Evolutionary conservation across 1,140 invertebrate genomes (phyloP).

Genomic region (Tenebrio molitor): DNA sequence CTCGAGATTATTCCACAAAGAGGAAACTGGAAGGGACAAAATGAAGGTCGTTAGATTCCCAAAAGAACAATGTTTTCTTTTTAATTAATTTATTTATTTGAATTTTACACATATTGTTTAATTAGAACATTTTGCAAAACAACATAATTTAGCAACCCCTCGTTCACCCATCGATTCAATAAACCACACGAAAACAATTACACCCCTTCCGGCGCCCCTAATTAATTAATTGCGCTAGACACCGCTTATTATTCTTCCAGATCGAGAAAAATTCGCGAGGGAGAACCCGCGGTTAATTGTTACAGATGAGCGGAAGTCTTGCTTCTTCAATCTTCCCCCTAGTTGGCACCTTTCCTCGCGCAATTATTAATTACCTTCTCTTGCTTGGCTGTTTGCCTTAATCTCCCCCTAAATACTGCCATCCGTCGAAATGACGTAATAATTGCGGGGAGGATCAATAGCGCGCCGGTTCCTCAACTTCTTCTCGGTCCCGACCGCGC

Average conservation of each 20-base stretch:
- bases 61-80: no score
- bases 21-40: no score
- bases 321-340: background rate
- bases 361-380: constrained; percentile 31
- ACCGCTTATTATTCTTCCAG: background rate
- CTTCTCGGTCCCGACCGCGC: no score
- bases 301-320: background rate
- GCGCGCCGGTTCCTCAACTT: background rate
- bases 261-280: background rate
- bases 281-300: background rate
- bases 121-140: no score
- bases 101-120: no score
- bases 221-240: constrained; percentile 14
- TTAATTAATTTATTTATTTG: no score
- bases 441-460: background rate
- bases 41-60: no score
- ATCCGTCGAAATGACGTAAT: constrained; percentile 22
- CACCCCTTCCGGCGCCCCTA: background rate
- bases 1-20: no score
- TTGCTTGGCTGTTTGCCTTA: constrained; percentile 18
- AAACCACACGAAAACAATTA: background rate
- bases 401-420: constrained; percentile 19
- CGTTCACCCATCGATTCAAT: no score
- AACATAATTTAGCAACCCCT: no score
- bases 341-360: background rate